Base-by-base conservation (phyloP, 1,140 invertebrate species). In the Araneus ventricosus region DNA sequence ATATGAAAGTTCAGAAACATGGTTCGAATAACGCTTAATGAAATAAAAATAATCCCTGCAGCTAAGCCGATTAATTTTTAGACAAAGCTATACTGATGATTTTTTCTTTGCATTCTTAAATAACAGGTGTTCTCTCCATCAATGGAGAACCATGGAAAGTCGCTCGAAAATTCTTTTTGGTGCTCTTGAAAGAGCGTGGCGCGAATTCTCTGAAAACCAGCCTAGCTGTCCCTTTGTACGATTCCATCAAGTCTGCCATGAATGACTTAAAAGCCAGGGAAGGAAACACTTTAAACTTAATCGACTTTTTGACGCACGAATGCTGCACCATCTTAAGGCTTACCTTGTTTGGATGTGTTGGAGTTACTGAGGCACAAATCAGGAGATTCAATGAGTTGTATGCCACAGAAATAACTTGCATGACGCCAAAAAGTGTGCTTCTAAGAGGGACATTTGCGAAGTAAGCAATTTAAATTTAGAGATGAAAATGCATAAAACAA, bases 111-210 rank as follows among this genome's bases (percentile, higher is more conserved):
- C 59, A 63, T 63, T n/a, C 59, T 52, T 2, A 63, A 1, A n/a
- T 61, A 37, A 75, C 17, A 92, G 90, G 90, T 30, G 17, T 92
- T 6, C n/a, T n/a, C 14, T 27, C 2, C 37, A 14, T 67, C 7
- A 92, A 92, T 24, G 90, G 90, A 14, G 90, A 92, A 14, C 24
- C 4, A 34, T 92, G 82, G 80, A 92, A 86, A 59, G 45, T 52
- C 34, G 3, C 75, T n/a, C n/a, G 90, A 86, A 92, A 92, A 30
- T 92, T 92, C 61, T 92, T 86, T 63, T 20, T 92, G 37, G 52
- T 45, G 14, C 7, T n/a, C 7, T 45, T 92, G 20, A 85, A 86
- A 92, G 90, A 92, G 45, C 30, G 52, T 17, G 63, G 80, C 20
- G 4, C 63, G 22, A 34, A 37, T 8, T 27, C 82, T 24, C 45